These are phyloP conservation scores for Tympanoctomys barrerae DNA, from an alignment of 2,797 vertebrate genomes.

Conservation along the genomic window DNA sequence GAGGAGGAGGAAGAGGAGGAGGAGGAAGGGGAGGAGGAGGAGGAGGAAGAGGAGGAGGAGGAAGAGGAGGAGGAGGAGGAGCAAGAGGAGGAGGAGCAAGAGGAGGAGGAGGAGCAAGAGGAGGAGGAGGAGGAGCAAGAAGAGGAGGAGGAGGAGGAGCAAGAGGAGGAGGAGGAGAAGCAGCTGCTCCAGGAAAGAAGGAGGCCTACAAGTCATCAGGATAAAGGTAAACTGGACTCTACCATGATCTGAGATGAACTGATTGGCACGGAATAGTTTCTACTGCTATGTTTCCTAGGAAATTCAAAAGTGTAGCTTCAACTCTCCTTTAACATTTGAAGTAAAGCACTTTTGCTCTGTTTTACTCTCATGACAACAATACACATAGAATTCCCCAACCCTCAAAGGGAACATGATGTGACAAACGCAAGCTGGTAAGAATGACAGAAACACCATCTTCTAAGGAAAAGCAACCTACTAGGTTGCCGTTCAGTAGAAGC, in stretches of 20 bases:
- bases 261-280: background rate
- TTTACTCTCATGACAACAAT: conserved; percentile 43
- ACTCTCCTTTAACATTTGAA: conserved; percentile 42
- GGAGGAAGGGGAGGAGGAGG: too few species aligned
- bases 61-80: too few species aligned
- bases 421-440: background rate
- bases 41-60: too few species aligned
- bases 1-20: too few species aligned
- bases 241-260: background rate
- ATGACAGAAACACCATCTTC: background rate
- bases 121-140: too few species aligned
- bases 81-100: too few species aligned
- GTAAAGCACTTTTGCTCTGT: background rate
- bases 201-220: background rate
- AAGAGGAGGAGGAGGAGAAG: too few species aligned
- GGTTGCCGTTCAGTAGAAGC: conserved; percentile 47
- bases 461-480: conserved; percentile 47
- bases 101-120: too few species aligned
- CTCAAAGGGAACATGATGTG: background rate
- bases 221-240: background rate
- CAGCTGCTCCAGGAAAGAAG: too few species aligned
- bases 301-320: background rate
- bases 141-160: too few species aligned
- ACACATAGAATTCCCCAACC: background rate
- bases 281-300: background rate